Conservation (phyloP, 1,140 invertebrate genomes). For the Thaumetopoea pityocampa region DNA sequence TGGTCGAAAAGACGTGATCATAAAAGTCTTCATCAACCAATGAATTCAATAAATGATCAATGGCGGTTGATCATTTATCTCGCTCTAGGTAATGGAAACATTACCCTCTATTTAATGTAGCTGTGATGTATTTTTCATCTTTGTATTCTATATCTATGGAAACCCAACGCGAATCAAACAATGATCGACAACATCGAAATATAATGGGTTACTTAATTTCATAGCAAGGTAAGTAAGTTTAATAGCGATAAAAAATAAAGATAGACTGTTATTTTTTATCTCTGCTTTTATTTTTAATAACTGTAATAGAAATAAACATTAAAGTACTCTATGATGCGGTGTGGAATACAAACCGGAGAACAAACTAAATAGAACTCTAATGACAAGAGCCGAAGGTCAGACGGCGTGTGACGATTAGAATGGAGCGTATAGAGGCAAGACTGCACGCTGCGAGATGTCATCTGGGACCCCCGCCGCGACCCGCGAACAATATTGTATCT, state of each 20-base stretch:
- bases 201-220: slow-evolving; percentile 69
- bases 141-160: no score
- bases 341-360: not conserved
- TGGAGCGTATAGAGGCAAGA: slow-evolving; percentile 48
- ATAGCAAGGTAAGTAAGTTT: slow-evolving; percentile 54
- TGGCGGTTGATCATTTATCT: no score
- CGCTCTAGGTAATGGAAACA: no score
- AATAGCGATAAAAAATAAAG: no score
- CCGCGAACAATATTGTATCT: slow-evolving; percentile 73
- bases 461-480: slow-evolving; percentile 65
- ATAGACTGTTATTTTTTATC: slow-evolving; percentile 69
- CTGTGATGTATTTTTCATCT: no score
- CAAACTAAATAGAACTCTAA: slow-evolving; percentile 38
- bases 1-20: no score
- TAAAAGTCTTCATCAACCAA: no score
- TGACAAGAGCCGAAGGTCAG: slow-evolving; percentile 16
- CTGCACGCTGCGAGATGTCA: slow-evolving; percentile 73
- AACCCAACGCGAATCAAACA: slow-evolving; percentile 64
- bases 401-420: slow-evolving; percentile 22
- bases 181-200: slow-evolving; percentile 68
- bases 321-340: slow-evolving; percentile 26
- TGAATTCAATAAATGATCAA: no score
- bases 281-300: slow-evolving; percentile 64
- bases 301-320: slow-evolving; percentile 49
- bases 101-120: no score